Base-by-base conservation (phyloP, 2,113 vertebrate genomes). In the Mellivora capensis region DNA sequence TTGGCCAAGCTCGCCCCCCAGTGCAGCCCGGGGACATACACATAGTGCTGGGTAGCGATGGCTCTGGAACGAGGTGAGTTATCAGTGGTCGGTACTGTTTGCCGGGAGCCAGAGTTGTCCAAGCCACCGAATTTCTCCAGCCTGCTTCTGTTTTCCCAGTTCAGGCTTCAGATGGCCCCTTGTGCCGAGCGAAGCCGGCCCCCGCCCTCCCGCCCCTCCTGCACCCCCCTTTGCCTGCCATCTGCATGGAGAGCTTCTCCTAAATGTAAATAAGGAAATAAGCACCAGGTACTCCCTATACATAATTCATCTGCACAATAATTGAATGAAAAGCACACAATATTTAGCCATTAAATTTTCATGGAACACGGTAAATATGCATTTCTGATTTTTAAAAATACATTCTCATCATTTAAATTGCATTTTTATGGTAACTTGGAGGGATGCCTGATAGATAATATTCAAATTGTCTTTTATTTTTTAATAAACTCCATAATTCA, bases 281-380 rank as follows among this genome's bases (percentile, higher is more conserved):
- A 64, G 61, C 34, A 27, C 11, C 42, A 84, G 86, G 72, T 81
- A 71, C 49, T 49, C n/a, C 54, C 54, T 39, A 61, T 94, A 29
- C 80, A 87, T 96, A 93, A 93, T 94, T 90, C 90, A 96, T 90
- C 69, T 71, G 29, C 29, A 64, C 44, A 57, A 25, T 93, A 83
- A 94, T 37, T 61, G 94, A 85, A 85, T 61, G 94, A 90, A 71
- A 96, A 97, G 39, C 84, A n/a, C 79, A n/a, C 20, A 62, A 79
- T 90, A 96, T 86, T 92, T 71, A 89, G 82, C 39, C 27, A 95
- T 97, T 92, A 92, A 97, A 92, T 25, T 96, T 97, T 88, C 90
- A 90, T 93, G 59, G 52, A n/a, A 15, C 49, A 25, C 3, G 8
- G 79, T 61, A 67, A 93, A 72, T 59, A 61, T 9, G 44, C 80